Evolutionary conservation across 2,797 vertebrate genomes (phyloP), one percentile per base, ranked within the genome.

Genomic region (Synanceia verrucosa): DNA sequence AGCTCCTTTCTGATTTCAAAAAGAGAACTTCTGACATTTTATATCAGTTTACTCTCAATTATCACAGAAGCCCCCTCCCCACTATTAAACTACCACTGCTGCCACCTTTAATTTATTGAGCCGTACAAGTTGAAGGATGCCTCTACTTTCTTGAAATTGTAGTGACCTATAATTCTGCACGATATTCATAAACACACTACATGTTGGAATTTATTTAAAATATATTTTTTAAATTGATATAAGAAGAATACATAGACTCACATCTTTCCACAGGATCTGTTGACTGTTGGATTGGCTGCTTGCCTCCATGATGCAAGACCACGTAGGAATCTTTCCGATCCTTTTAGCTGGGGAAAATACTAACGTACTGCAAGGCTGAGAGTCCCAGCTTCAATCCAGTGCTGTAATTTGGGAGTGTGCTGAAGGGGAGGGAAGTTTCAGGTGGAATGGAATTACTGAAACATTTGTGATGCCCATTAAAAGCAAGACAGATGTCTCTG

Each of bases 251-350:
- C 4, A 4, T 3, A 44, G 19, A 95, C 94, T 95, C 91, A 95
- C 94, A 93, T 95, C 94, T 89, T 93, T 93, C 91, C 91, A 94
- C 31, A 94, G 84, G 75, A 85, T 83, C 84, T 94, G 93, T 56
- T 94, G 92, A 84, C 93, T 94, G 84, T 79, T 92, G 81, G 91
- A 89, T 55, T 89, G 81, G 82, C 56, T 84, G 71, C 76, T 82
- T 53, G 75, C 84, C 78, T 94, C 92, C 94, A 95, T 95, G 66
- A 89, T 91, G 87, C 82, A 88, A 89, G 69, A 68, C 37, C 68
- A 65, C 79, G 51, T 76, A 84, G 78, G 82, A 88, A 84, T 89
- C 77, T 85, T 82, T 88, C 78, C 73, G 55, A 79, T 86, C 71
- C 76, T 87, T 76, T 80, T 65, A 70, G 70, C 78, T 65, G 85